Percentiles rank a stretch among this genome's conserved stretches.
Evolutionary conservation across 2,797 vertebrate species (phyloP).

Genomic region (Sparidentex hasta): DNA sequence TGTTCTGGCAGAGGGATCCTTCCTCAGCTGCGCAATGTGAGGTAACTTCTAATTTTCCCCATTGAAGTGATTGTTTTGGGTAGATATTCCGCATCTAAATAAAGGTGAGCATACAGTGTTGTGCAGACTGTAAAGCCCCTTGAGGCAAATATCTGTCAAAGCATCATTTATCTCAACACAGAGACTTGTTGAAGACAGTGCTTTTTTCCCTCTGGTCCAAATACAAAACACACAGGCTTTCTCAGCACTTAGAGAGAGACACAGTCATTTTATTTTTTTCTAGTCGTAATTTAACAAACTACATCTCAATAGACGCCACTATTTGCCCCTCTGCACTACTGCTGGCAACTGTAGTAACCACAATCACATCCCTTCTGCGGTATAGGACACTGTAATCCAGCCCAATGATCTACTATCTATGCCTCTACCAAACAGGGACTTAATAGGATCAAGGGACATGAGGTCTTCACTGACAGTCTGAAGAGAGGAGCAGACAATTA

Average conservation of each 20-base stretch:
- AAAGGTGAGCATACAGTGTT: too few relatives aligned
- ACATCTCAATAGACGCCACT: too few relatives aligned
- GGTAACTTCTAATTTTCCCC: too few relatives aligned
- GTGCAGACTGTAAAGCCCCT: too few relatives aligned
- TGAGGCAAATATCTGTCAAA: background rate
- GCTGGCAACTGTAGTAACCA: constrained; percentile 21
- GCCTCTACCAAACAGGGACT: constrained; percentile 32
- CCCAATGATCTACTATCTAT: constrained; percentile 29
- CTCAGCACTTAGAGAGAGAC: too few relatives aligned
- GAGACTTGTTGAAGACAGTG: too few relatives aligned
- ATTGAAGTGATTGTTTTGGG: too few relatives aligned
- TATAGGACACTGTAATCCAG: constrained; percentile 45
- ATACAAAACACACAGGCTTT: too few relatives aligned
- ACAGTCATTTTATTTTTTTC: background rate
- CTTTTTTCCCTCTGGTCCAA: background rate
- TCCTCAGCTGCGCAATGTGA: too few relatives aligned
- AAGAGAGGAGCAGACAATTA: constrained; percentile 31
- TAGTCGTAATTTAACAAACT: background rate
- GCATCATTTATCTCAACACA: background rate
- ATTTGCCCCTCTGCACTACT: background rate
- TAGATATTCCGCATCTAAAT: too few relatives aligned
- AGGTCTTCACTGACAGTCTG: constrained; percentile 30
- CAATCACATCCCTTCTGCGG: constrained; percentile 6
- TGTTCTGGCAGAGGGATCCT: too few relatives aligned
- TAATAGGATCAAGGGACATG: constrained; percentile 62